These are phyloP conservation scores for Sisor rabdophorus DNA, from an alignment of 2,113 vertebrate genomes.

Conservation along the genomic window DNA sequence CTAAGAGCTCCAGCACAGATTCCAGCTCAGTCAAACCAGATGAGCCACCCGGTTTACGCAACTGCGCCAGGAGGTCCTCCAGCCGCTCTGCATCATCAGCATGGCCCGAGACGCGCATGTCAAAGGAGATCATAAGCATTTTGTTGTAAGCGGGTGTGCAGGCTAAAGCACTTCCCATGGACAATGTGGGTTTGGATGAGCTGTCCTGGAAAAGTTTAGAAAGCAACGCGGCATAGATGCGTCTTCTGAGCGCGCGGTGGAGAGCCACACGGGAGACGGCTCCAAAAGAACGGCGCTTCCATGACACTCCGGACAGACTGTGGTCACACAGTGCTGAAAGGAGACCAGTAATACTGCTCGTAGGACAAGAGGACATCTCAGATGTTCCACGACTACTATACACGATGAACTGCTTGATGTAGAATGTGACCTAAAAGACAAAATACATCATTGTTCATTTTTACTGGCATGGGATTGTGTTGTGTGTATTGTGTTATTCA, in stretches of 20 bases:
- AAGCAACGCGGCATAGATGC: conserved; percentile 80
- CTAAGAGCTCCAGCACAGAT: conserved; percentile 80
- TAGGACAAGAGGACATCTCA: conserved; percentile 6
- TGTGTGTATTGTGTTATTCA: not conserved
- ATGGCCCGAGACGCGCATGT: conserved; percentile 82
- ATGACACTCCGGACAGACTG: conserved; percentile 75
- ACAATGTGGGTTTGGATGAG: conserved; percentile 48
- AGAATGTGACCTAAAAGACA: not conserved
- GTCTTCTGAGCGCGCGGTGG: conserved; percentile 72
- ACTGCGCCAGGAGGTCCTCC: conserved; percentile 77
- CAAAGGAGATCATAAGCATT: conserved; percentile 90
- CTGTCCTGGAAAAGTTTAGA: conserved; percentile 79
- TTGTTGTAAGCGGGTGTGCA: conserved; percentile 81
- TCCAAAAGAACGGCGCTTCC: conserved; percentile 68
- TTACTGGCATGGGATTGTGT: too few relatives aligned
- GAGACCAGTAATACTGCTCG: conserved; percentile 80
- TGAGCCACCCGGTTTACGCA: conserved; percentile 60
- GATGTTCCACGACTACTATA: not conserved
- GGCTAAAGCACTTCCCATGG: conserved; percentile 31
- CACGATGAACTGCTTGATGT: conserved; percentile 40
- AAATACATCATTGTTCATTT: not conserved
- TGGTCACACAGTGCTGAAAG: conserved; percentile 82
- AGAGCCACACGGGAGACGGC: conserved; percentile 66
- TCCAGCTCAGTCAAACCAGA: conserved; percentile 70
- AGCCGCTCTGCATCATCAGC: conserved; percentile 80